Conservation (phyloP, 2,113 vertebrate species). For the Murina feae region DNA sequence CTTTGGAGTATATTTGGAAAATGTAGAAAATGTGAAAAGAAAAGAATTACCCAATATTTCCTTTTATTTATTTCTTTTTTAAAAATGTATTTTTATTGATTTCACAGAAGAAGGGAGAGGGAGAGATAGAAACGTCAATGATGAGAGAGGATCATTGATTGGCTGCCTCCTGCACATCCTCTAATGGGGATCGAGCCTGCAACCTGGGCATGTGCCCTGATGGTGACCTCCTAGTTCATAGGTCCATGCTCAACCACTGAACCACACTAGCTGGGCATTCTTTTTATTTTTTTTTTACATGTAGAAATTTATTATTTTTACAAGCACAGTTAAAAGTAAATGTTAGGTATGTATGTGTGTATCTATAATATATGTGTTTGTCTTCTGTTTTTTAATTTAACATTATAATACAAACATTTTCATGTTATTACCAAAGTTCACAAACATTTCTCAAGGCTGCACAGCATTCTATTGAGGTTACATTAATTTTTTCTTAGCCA, state of each 20-base stretch:
- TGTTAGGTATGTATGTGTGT: background rate
- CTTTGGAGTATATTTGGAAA: conserved; percentile 17
- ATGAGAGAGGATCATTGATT: too few relatives aligned
- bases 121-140: too few relatives aligned
- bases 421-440: background rate
- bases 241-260: too few relatives aligned
- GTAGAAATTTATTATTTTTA: conserved; percentile 21
- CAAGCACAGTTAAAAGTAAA: conserved; percentile 11
- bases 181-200: too few relatives aligned
- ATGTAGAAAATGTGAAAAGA: background rate
- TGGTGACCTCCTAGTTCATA: too few relatives aligned
- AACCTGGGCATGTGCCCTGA: too few relatives aligned
- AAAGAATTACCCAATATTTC: background rate
- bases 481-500: conserved; percentile 2
- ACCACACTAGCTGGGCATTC: too few relatives aligned
- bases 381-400: conserved; percentile 24
- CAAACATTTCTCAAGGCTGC: background rate
- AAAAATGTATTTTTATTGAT: too few relatives aligned
- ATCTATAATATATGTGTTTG: background rate
- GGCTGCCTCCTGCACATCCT: too few relatives aligned
- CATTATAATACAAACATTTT: conserved; percentile 13
- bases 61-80: too few relatives aligned
- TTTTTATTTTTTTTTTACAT: background rate
- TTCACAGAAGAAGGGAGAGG: too few relatives aligned
- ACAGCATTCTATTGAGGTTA: background rate